Percentiles rank a stretch among this genome's conserved stretches.
These are phyloP conservation scores for Poeciliopsis paucimaculata DNA, from an alignment of 2,797 vertebrate species.

Conservation along the genomic window DNA sequence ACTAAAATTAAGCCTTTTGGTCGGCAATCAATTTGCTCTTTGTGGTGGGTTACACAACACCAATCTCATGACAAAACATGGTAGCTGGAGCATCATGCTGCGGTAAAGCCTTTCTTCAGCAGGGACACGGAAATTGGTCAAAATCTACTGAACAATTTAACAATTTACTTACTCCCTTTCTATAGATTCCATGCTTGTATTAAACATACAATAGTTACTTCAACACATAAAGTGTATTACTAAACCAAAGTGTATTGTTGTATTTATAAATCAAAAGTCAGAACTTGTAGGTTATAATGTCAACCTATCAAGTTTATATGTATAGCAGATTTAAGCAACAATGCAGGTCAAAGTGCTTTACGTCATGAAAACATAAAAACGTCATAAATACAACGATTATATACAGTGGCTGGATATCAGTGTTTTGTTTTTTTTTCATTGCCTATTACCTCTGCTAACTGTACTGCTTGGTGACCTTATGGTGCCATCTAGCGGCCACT, in stretches of 20 bases:
- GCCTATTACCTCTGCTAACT: neutral
- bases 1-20: neutral
- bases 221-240: neutral
- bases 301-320: neutral
- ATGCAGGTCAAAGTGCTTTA: no score
- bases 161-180: neutral
- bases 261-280: neutral
- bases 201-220: neutral
- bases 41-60: neutral
- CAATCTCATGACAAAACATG: neutral
- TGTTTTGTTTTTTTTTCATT: neutral
- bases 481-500: conserved; percentile 4
- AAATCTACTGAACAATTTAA: neutral
- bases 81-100: no score
- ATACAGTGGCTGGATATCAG: neutral
- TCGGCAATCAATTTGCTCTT: neutral
- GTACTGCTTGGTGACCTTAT: neutral
- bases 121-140: no score
- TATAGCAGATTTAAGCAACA: no score
- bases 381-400: no score
- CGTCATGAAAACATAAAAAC: no score
- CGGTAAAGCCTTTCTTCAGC: no score
- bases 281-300: neutral
- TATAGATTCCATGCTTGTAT: neutral
- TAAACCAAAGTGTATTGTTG: neutral